Conservation (phyloP, 2,888 invertebrate genomes). For the Amphipoea lucens region DNA sequence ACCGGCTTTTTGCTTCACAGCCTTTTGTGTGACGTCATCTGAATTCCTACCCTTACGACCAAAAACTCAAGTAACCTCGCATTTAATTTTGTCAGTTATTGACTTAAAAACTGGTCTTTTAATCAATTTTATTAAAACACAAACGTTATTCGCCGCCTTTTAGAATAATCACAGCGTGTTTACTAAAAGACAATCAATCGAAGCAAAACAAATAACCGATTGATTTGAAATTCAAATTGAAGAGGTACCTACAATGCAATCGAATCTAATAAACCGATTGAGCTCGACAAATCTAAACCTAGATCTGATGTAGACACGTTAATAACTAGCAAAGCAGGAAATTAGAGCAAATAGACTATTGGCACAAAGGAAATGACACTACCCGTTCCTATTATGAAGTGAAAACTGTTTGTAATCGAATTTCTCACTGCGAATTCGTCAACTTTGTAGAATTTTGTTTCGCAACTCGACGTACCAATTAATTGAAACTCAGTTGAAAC, state of each 20-base stretch:
- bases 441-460: conserved; percentile 46
- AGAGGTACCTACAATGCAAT: conserved; percentile 41
- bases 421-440: conserved; percentile 41
- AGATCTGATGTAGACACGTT: conserved; percentile 71
- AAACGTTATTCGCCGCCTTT: conserved; percentile 22
- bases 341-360: conserved; percentile 80
- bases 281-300: conserved; percentile 67
- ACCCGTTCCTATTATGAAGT: conserved; percentile 68
- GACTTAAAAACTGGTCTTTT: conserved; percentile 4
- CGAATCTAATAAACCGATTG: conserved; percentile 51
- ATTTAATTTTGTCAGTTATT: conserved; percentile 20
- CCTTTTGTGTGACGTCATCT: conserved; percentile 50
- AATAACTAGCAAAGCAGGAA: conserved; percentile 78
- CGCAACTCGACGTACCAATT: conserved; percentile 36
- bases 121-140: conserved; percentile 17
- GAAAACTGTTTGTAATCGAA: conserved; percentile 63
- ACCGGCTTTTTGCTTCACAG: conserved; percentile 47
- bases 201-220: conserved; percentile 63
- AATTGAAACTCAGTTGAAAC: conserved; percentile 38
- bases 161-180: conserved; percentile 42
- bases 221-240: conserved; percentile 65
- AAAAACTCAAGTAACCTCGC: conserved; percentile 28
- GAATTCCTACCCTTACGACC: conserved; percentile 31
- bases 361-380: conserved; percentile 84
- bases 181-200: conserved; percentile 48